These are phyloP conservation scores for Neosalanx taihuensis DNA, from an alignment of 2,797 vertebrate species.

Conservation along the genomic window DNA sequence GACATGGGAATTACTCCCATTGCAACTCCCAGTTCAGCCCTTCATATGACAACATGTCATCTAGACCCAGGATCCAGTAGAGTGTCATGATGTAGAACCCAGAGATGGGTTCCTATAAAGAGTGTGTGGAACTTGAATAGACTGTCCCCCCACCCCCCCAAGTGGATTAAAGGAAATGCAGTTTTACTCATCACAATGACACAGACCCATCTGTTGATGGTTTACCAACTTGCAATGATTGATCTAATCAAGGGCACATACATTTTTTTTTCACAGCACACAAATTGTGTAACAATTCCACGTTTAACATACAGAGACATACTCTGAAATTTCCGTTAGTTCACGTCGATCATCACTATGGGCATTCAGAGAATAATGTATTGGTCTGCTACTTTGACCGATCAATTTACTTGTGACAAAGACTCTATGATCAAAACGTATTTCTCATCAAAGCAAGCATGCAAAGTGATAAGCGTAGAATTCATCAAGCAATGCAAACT, in stretches of 20 bases:
- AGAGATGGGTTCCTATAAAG: neutral
- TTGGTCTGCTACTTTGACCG: neutral
- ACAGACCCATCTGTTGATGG: neutral
- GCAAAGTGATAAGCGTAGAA: neutral
- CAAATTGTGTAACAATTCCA: neutral
- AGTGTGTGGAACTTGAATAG: neutral
- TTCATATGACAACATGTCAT: constrained; percentile 31
- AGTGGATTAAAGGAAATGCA: neutral
- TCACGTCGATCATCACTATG: neutral
- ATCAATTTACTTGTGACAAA: neutral
- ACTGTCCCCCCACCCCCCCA: neutral
- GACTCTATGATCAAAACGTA: neutral
- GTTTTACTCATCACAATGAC: neutral
- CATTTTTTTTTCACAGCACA: neutral
- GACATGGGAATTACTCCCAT: constrained; percentile 18
- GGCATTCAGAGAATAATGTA: neutral
- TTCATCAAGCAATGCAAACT: neutral
- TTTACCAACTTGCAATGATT: neutral
- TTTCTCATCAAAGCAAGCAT: neutral
- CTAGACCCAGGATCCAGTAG: constrained; percentile 13
- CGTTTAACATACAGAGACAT: neutral
- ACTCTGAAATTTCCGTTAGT: neutral
- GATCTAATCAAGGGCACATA: neutral
- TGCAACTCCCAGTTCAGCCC: constrained; percentile 27
- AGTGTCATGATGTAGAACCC: neutral